Evolutionary conservation across 2,113 vertebrate genomes (phyloP), one percentile per base, ranked within the genome.

Genomic region (Caretta caretta): DNA sequence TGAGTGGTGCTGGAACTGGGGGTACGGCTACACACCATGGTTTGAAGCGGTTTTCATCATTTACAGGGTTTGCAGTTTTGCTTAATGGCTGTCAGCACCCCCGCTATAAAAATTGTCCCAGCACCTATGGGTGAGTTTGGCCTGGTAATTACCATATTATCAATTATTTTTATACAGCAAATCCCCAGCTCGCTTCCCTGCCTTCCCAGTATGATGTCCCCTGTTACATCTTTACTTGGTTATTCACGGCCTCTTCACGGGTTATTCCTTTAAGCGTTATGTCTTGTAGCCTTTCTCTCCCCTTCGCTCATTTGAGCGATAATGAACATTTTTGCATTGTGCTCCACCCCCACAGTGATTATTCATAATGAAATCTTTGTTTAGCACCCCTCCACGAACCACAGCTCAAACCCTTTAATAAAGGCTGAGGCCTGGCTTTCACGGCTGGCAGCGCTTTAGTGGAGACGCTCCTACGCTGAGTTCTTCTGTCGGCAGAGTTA

Each of bases 391-490:
- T 94, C 89, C 93, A 88, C 92, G 96, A 24, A 95, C 82, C 89
- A 62, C 88, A 93, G 96, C 93, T 96, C 82, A 93, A 95, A 93
- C 90, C 90, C 90, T 83, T 93, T 97, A 90, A 81, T 96, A 95
- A 95, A 65, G 31, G 31, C 62, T 2, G 14, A 65, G 29, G 62
- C 8, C 62, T 17, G 6, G 31, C 31, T 31, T 35, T 35, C 62
- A 35, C 31, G 7, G 8, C 16, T 16, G 4, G 29, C 31, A 4
- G 62, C 31, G 13, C 62, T 65, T 65, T 35, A 69, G 65, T n/a
- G 16, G 8, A 69, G 35, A n/a, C 4, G 4, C 6, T 19, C 65
- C 65, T 20, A n/a, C 35, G 16, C 65, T 4, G 16, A n/a, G 35
- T 69, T 31, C 25, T 57, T 27, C 24, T 13, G 25, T 59, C 11